These are phyloP conservation scores for Tiaroga cobitis DNA, from an alignment of 2,797 vertebrate species.

Conservation along the genomic window DNA sequence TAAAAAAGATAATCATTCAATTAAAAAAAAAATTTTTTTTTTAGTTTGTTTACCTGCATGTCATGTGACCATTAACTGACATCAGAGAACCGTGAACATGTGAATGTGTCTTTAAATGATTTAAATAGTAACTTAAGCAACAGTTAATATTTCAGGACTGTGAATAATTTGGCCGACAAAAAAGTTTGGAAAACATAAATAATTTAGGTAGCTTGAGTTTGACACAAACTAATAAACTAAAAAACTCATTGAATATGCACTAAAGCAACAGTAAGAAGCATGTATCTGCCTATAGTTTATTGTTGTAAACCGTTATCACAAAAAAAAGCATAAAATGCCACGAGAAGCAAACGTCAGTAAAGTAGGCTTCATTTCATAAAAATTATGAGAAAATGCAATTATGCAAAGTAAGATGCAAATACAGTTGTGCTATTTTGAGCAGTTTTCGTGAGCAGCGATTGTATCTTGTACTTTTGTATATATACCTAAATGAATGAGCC, in stretches of 20 bases:
- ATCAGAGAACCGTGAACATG: neutral
- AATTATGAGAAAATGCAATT: neutral
- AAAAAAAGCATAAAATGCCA: neutral
- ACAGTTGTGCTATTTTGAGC: neutral
- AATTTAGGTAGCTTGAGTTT: neutral
- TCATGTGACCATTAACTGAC: neutral
- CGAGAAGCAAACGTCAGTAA: neutral
- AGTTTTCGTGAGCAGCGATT: neutral
- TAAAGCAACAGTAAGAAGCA: neutral
- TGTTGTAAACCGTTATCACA: neutral
- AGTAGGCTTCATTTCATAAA: neutral
- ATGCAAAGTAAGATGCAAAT: constrained; percentile 40
- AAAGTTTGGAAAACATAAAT: neutral
- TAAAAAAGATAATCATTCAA: neutral
- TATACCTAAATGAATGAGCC: constrained; percentile 1
- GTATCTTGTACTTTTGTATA: neutral
- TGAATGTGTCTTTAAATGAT: neutral
- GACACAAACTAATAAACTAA: neutral
- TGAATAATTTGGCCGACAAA: neutral
- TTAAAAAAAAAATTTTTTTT: too few species aligned
- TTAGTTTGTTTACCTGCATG: neutral
- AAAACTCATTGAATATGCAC: neutral
- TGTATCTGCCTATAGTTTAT: neutral
- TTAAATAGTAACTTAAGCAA: neutral
- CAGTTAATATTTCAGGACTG: neutral